Evolutionary conservation across 2,888 invertebrate genomes (phyloP), one percentile per base, ranked within the genome.

Genomic region (Apodemia arnacis): DNA sequence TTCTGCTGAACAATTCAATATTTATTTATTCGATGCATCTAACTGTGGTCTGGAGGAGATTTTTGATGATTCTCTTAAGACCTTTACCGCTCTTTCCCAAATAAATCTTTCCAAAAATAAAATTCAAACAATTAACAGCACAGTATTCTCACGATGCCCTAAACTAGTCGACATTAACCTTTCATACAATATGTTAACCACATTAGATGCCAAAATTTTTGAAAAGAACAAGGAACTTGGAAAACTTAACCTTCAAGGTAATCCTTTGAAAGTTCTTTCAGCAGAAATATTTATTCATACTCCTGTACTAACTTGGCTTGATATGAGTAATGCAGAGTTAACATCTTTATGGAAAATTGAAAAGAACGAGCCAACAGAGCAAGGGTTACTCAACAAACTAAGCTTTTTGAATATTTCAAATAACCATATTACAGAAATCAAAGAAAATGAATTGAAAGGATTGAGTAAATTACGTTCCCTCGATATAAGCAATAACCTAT

Each of bases 1-100:
- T 91, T 97, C 98, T 41, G 98, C 98, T 59, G 98, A 98, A 81
- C 97, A 98, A 94, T 99, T 98, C 94, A 98, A 98, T 89, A 98
- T 99, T 85, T 99, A 99, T 95, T 97, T 98, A 70, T 98, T 99
- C 94, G 99, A 99, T 91, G 99, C 99, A 27, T 99, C 99, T 5
- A 98, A 99, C 95, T 99, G 99, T 95, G 99, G 99, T 13, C 97
- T 99, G 27, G 98, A 98, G 76, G 98, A 98, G 85, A 97, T 99
- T 81, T 98, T 98, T 72, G 98, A 98, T 89, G 98, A 98, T 89
- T 99, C 99, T 0, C 99, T 99, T 95, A 98, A 98, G 90, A 98
- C 99, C 2, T 99, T 99, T 98, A 99, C 99, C 1, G 99, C 99
- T 59, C 95, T 99, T 91, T 98, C 98, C 2, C 98, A 98, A 2